Evolutionary conservation across 2,888 invertebrate species (phyloP).

Genomic region (Drosophila formosana): DNA sequence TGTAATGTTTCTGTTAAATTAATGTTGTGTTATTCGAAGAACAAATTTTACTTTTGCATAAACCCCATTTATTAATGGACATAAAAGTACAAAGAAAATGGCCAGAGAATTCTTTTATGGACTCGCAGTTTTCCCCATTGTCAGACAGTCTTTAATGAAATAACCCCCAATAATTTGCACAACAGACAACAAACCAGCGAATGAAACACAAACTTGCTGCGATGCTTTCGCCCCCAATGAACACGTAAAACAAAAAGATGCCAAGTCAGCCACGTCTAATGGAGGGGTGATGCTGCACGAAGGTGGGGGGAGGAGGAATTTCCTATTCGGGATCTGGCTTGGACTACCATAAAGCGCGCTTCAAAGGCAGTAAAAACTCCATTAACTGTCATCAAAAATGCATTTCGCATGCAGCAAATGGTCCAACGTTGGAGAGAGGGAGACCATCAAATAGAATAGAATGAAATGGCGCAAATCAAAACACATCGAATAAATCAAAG

Average conservation of each 20-base stretch:
- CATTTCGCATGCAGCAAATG: slow-evolving; percentile 75
- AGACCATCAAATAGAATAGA: slow-evolving; percentile 74
- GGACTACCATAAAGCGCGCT: slow-evolving; percentile 53
- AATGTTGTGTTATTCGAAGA: neutral
- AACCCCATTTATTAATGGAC: slow-evolving; percentile 29
- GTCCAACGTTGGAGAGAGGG: slow-evolving; percentile 23
- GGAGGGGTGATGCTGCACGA: neutral
- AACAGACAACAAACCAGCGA: neutral
- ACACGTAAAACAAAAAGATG: slow-evolving; percentile 51
- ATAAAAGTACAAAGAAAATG: slow-evolving; percentile 27
- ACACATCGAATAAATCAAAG: slow-evolving; percentile 80
- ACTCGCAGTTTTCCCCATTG: slow-evolving; percentile 16
- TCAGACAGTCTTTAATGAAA: slow-evolving; percentile 53
- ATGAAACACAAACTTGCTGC: slow-evolving; percentile 15
- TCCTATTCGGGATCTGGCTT: slow-evolving; percentile 3
- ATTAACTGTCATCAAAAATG: slow-evolving; percentile 83
- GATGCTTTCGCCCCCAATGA: neutral
- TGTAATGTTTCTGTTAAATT: neutral
- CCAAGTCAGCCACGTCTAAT: slow-evolving; percentile 55
- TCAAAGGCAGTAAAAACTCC: slow-evolving; percentile 79
- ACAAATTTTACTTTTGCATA: slow-evolving; percentile 1
- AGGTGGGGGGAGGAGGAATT: neutral
- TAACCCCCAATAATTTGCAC: slow-evolving; percentile 59
- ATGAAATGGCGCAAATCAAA: slow-evolving; percentile 76
- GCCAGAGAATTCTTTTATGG: slow-evolving; percentile 30